These are phyloP conservation scores for Hydra vulgaris DNA, from an alignment of 30 jellyfish, hydroid and myxozoan genomes.

Conservation along the genomic window DNA sequence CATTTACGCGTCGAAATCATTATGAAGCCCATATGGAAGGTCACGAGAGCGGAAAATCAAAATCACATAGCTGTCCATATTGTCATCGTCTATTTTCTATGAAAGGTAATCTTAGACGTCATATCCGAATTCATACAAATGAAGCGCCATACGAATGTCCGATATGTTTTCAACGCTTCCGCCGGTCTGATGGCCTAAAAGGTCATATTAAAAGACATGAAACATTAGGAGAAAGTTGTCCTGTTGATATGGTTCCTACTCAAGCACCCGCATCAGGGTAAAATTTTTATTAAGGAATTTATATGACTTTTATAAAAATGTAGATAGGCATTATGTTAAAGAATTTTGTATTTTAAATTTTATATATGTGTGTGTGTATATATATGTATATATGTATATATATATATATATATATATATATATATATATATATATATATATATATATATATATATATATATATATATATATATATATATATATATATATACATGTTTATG, in stretches of 20 bases:
- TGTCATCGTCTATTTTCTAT: constrained; percentile 33
- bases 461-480: too few relatives aligned
- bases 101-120: constrained; percentile 36
- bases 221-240: constrained; percentile 40
- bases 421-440: too few relatives aligned
- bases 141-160: constrained; percentile 48
- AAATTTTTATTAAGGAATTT: not conserved
- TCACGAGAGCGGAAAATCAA: constrained; percentile 20
- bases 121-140: constrained; percentile 36
- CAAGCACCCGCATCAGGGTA: constrained; percentile 26
- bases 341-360: too few relatives aligned
- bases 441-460: too few relatives aligned
- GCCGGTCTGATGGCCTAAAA: constrained; percentile 35
- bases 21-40: constrained; percentile 25
- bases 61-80: constrained; percentile 35
- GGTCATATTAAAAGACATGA: constrained; percentile 41
- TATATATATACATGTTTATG: too few relatives aligned
- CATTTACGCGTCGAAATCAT: constrained; percentile 20
- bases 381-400: too few relatives aligned
- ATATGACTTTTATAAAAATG: not conserved
- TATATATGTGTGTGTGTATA: too few relatives aligned
- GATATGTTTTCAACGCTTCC: constrained; percentile 38
- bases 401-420: too few relatives aligned
- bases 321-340: too few relatives aligned
- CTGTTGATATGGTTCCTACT: constrained; percentile 34